Base-by-base conservation (phyloP, 2,113 vertebrate genomes). In the Haplotaxodon microlepis region DNA sequence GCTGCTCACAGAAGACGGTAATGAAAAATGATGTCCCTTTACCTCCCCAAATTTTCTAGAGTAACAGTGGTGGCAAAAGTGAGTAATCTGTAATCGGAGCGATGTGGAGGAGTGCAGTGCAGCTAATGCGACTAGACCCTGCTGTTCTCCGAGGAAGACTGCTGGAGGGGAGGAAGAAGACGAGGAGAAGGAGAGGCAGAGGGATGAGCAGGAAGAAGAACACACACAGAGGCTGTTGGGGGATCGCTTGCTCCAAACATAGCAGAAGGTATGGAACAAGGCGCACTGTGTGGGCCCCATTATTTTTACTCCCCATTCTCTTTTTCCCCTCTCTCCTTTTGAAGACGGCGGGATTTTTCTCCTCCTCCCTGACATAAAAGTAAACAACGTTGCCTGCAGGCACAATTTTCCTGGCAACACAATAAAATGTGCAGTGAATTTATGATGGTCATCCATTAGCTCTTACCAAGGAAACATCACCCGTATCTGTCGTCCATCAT, bases 361-460 rank as follows among this genome's bases (percentile, higher is more conserved):
- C 97, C 98, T 98, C 97, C 98, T 97, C 98, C 97, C 98, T 97
- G 98, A 99, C 98, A 99, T 99, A 99, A 99, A 99, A 99, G 98
- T 99, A 99, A 99, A 99, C 98, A 99, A 98, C 98, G 97, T 98
- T 98, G 98, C 98, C 98, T 98, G 97, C 97, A 99, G 98, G 98
- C 98, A 98, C 98, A 99, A 99, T 99, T 97, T 99, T 98, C 97
- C 97, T 97, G 97, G 98, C 98, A 99, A 99, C 98, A 99, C 98
- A 99, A 99, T 99, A 99, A 99, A 99, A 99, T 99, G 98, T 99
- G 98, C 98, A 97, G 97, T 98, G 98, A 97, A 99, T 99, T 99
- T 99, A 99, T 99, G 98, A 98, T 97, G 98, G 97, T 98, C 98
- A 99, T 99, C 98, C 98, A 99, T 99, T 99, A 99, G 98, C 97